Conservation (phyloP, 2,113 vertebrate genomes). For the Varanus salvator region DNA sequence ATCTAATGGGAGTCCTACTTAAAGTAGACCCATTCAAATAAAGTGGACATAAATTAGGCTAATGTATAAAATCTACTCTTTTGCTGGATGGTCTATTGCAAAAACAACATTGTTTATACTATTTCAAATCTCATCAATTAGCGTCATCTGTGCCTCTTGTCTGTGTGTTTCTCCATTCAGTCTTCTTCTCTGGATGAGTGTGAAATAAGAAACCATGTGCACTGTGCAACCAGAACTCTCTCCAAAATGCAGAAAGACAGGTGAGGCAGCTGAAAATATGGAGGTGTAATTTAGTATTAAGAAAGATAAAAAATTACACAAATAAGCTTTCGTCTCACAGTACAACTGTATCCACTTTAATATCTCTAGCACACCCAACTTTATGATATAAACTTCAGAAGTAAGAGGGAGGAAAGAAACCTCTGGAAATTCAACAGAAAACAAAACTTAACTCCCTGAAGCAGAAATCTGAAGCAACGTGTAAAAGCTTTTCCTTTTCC, state of each 20-base stretch:
- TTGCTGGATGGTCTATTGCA: too few species aligned
- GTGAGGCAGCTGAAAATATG: neutral
- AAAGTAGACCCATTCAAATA: too few species aligned
- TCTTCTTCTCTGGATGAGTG: neutral
- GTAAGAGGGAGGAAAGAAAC: conserved; percentile 14
- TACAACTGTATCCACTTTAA: neutral
- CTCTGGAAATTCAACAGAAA: conserved; percentile 19
- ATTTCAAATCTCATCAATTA: neutral
- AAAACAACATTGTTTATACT: neutral
- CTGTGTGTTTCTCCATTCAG: neutral
- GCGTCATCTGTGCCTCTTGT: neutral
- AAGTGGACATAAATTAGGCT: too few species aligned
- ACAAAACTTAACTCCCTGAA: conserved; percentile 39
- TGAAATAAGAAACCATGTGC: neutral
- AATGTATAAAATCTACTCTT: too few species aligned
- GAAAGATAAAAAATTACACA: neutral
- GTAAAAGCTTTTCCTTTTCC: conserved; percentile 47
- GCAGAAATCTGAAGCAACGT: conserved; percentile 34
- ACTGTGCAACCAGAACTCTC: neutral
- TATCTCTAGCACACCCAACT: conserved; percentile 1
- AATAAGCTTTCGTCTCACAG: neutral
- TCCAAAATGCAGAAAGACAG: neutral
- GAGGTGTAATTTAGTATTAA: neutral
- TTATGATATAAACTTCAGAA: neutral
- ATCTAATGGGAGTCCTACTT: too few species aligned